Conservation (phyloP, 2,113 vertebrate species). For the Natator depressus region DNA sequence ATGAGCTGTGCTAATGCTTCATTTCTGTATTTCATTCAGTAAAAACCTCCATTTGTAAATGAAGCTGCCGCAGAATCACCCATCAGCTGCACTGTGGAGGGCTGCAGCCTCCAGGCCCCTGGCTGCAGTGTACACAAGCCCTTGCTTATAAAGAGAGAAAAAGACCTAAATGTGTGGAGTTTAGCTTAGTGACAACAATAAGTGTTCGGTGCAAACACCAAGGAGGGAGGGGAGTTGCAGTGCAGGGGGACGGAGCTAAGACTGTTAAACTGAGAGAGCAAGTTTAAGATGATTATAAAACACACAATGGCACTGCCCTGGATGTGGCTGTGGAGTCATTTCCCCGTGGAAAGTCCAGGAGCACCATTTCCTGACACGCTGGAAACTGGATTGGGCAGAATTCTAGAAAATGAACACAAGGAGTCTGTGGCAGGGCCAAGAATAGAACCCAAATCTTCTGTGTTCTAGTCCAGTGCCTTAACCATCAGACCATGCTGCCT, state of each 20-base stretch:
- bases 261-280: background rate
- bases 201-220: background rate
- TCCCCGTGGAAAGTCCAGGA: background rate
- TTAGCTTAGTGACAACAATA: accelerated
- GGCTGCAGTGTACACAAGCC: accelerated
- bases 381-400: background rate
- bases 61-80: background rate
- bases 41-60: accelerated
- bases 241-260: background rate
- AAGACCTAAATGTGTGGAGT: accelerated
- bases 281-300: background rate
- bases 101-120: accelerated
- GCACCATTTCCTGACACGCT: accelerated
- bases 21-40: background rate
- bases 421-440: background rate
- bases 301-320: background rate
- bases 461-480: background rate
- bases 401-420: background rate
- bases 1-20: background rate
- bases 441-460: background rate
- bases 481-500: background rate
- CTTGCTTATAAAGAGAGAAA: background rate
- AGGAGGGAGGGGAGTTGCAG: background rate
- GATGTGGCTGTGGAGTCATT: background rate
- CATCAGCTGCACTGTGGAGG: background rate